These are phyloP conservation scores for Leiothrix lutea DNA, from an alignment of 2,113 vertebrate species.

Conservation along the genomic window DNA sequence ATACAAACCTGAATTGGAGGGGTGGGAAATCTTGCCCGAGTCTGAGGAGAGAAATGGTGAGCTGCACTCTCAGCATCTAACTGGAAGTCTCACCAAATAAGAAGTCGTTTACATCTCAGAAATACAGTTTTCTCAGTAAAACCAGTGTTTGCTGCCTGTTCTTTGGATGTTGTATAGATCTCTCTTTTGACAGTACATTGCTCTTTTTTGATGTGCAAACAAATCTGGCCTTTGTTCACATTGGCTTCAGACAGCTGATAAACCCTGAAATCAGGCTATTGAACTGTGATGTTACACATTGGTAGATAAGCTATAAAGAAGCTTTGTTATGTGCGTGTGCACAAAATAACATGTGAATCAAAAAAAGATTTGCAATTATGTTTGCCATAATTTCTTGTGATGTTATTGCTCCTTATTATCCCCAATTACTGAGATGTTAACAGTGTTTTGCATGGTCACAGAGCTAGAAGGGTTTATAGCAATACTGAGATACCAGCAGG, in stretches of 20 bases:
- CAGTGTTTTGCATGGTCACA: neutral
- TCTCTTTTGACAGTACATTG: neutral
- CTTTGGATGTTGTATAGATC: neutral
- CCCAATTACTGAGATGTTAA: neutral
- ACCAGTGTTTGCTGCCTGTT: neutral
- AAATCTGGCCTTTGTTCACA: neutral
- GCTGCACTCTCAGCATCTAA: neutral
- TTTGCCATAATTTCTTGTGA: neutral
- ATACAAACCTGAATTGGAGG: neutral
- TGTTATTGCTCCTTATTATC: neutral
- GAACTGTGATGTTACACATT: neutral
- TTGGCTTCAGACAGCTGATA: neutral
- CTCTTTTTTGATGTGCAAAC: neutral
- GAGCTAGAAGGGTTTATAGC: neutral
- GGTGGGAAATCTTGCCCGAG: neutral
- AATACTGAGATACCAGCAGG: neutral
- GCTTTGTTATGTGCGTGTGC: neutral
- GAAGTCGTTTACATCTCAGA: neutral
- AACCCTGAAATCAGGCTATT: neutral
- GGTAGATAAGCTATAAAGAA: neutral
- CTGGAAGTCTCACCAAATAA: neutral
- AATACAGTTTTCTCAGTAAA: neutral
- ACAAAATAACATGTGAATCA: neutral
- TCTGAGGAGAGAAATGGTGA: conserved; percentile 22
- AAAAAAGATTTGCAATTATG: neutral